Base-by-base conservation (phyloP, 1,140 invertebrate species). In the Monochamus saltuarius region DNA sequence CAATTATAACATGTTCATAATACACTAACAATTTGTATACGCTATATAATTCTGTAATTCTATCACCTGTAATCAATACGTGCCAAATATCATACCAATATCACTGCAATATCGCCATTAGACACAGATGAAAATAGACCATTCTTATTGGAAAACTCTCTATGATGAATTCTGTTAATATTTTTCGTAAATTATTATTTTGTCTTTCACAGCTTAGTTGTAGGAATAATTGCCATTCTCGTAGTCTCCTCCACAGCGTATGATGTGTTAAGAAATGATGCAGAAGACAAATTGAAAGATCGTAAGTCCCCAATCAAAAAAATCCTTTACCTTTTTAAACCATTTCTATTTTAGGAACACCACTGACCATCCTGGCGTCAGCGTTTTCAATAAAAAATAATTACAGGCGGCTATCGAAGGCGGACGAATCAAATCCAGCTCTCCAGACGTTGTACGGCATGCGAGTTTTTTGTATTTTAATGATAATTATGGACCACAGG, bases 401-500 rank as follows among this genome's bases (percentile, higher is more conserved):
- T 67, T 80, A 64, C 36, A 43, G 59, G 51, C 78, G 63, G 66
- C 72, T 64, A 61, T 40, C 75, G n/a, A 66, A 74, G 59, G 67
- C 73, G 17, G 78, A 80, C 52, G 77, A 76, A 50, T 72, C 76
- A 17, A 76, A 81, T 57, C 67, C 72, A 11, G 78, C 78, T 0
- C 54, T 80, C 1, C 72, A 75, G 39, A 72, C 80, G 0, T 60
- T 83, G 0, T 82, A 83, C 61, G 81, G 82, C 0, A 76, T 83
- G 22, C 71, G 80, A 29, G 81, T 80, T 29, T 59, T 83, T 13
- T 76, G 78, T 3, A 83, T 84, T 57, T 78, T 75, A 60, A 73
- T 82, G 35, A 75, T 83, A 10, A 79, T 81, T 0, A 68, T 78
- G 14, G 80, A 77, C 42, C 82, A 83, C 70, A 75, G 80, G 42